Conservation (phyloP, 2,113 vertebrate genomes). For the Microcebus jonahi region DNA sequence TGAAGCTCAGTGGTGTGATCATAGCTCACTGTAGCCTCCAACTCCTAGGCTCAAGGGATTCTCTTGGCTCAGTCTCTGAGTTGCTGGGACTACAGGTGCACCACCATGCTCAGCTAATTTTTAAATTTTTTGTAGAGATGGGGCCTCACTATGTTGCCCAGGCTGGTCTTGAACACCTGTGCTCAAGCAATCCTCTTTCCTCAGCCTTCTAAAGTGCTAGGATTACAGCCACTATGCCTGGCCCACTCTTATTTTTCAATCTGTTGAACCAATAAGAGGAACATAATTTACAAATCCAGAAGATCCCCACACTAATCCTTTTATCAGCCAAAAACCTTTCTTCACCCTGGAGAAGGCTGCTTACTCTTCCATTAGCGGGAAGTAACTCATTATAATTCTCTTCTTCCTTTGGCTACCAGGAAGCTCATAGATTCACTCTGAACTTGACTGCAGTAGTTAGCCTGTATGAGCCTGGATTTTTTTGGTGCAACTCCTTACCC, state of each 20-base stretch:
- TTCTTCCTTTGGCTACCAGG: constrained; percentile 34
- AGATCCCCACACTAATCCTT: not conserved
- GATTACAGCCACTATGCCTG: too few species aligned
- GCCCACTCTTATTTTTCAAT: not conserved
- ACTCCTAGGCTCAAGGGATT: too few species aligned
- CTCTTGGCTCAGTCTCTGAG: too few species aligned
- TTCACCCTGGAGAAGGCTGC: not conserved
- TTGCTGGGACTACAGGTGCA: too few species aligned
- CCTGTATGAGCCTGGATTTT: not conserved
- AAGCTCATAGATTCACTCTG: not conserved
- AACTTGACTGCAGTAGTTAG: not conserved
- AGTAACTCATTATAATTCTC: not conserved
- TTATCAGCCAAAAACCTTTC: not conserved
- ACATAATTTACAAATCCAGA: not conserved
- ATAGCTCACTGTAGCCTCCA: too few species aligned
- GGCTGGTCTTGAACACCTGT: too few species aligned
- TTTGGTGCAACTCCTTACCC: not conserved
- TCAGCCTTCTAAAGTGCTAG: too few species aligned
- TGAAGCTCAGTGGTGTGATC: too few species aligned
- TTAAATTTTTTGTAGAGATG: too few species aligned
- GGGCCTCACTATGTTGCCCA: too few species aligned
- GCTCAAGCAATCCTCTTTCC: too few species aligned
- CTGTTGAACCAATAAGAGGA: not conserved
- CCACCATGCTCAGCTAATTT: too few species aligned
- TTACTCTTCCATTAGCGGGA: not conserved